Percentiles rank a stretch among this genome's conserved stretches.
Evolutionary conservation across 2,797 vertebrate species (phyloP).

Genomic region (Epinephelus malabaricus): DNA sequence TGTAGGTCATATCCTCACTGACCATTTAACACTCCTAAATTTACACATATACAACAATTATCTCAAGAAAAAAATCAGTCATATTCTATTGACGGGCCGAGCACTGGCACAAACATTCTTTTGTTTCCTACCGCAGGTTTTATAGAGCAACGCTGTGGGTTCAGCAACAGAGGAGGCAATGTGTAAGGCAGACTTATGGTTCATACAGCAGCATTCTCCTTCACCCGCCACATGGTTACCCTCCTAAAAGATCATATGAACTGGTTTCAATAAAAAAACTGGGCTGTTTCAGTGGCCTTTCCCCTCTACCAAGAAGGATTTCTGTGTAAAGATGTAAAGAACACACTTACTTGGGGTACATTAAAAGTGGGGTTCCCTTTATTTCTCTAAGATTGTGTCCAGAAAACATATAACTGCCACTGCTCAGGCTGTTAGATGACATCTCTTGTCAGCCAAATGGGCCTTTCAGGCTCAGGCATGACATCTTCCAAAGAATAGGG

Average conservation of each 20-base stretch:
- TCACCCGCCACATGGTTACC: slow-evolving; percentile 31
- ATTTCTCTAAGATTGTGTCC: slow-evolving; percentile 34
- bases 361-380: slow-evolving; percentile 15
- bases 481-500: slow-evolving; percentile 31
- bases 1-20: slow-evolving; percentile 65
- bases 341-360: slow-evolving; percentile 16
- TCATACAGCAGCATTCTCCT: slow-evolving; percentile 42
- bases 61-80: slow-evolving; percentile 45
- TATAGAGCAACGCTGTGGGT: slow-evolving; percentile 59
- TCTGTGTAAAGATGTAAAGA: slow-evolving; percentile 30
- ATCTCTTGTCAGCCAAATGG: slow-evolving; percentile 16
- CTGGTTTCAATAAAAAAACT: slow-evolving; percentile 23
- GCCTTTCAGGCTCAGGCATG: slow-evolving; percentile 17
- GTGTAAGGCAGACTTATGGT: slow-evolving; percentile 51
- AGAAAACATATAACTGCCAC: slow-evolving; percentile 43
- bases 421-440: slow-evolving; percentile 22
- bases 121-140: slow-evolving; percentile 66
- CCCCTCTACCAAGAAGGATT: slow-evolving; percentile 19
- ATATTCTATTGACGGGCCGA: slow-evolving; percentile 49
- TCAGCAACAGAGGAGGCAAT: slow-evolving; percentile 46
- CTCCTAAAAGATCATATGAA: slow-evolving; percentile 33
- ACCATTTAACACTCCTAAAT: slow-evolving; percentile 54
- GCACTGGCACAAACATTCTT: slow-evolving; percentile 38
- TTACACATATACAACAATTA: slow-evolving; percentile 54
- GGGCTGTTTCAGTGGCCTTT: slow-evolving; percentile 37